Conservation (phyloP, 37 sponge, comb jelly and placozoan species). For the Spongilla lacustris region DNA sequence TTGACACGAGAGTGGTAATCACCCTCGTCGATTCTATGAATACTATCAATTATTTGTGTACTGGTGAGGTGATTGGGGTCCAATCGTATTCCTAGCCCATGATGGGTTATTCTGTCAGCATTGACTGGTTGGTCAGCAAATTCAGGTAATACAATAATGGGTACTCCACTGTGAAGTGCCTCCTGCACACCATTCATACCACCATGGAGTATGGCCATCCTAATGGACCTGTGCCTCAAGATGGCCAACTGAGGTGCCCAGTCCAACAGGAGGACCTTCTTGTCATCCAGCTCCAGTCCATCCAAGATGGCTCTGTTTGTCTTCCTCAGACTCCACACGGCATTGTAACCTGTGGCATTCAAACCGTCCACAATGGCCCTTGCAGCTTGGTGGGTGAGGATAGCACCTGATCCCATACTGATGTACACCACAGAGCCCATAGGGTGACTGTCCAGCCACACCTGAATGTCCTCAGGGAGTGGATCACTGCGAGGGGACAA, state of each 20-base stretch:
- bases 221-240: constrained; percentile 28
- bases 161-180: constrained; percentile 55
- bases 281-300: constrained; percentile 3
- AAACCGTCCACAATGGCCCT: constrained; percentile 30
- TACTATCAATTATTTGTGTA: neutral
- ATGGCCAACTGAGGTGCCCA: constrained; percentile 69
- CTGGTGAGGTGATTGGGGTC: neutral
- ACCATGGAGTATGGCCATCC: constrained; percentile 61
- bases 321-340: constrained; percentile 60
- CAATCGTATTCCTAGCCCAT: constrained; percentile 22
- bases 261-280: constrained; percentile 30
- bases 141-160: constrained; percentile 35
- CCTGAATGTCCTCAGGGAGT: constrained; percentile 8
- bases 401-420: constrained; percentile 58
- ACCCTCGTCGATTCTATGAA: neutral
- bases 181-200: constrained; percentile 65
- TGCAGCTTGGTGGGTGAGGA: constrained; percentile 9
- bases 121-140: constrained; percentile 38
- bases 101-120: constrained; percentile 17
- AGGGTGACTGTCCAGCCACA: constrained; percentile 40
- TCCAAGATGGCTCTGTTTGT: constrained; percentile 31
- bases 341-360: constrained; percentile 7
- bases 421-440: constrained; percentile 61
- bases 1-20: constrained; percentile 12
- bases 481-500: constrained; percentile 9